phyloP scores from a whole-genome alignment of 2,888 invertebrate species.

The Balanococcus diminutus region DNA sequence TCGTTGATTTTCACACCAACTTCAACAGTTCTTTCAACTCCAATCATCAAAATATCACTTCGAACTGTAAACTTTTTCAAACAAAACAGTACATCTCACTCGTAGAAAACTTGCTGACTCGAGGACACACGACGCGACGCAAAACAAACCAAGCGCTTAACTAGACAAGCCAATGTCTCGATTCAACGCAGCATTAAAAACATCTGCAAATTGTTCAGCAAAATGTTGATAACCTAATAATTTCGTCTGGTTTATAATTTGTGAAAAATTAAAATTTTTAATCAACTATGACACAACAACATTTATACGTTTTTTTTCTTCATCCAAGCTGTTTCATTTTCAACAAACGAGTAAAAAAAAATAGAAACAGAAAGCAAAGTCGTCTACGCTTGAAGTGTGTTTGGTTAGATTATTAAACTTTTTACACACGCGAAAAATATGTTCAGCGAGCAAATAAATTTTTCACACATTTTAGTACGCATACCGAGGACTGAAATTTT shows the following conservation, averaged over 20 bases:
- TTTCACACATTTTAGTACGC: not conserved
- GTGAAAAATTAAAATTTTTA: slow-evolving; percentile 25
- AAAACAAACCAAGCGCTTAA: not conserved
- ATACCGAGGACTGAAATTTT: not conserved
- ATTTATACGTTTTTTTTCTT: not conserved
- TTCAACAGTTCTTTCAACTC: too few species aligned
- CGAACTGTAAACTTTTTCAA: too few species aligned
- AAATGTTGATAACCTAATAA: slow-evolving; percentile 18
- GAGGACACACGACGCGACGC: not conserved
- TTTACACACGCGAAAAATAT: not conserved
- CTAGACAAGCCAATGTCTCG: not conserved
- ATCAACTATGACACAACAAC: slow-evolving; percentile 13
- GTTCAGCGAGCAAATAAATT: not conserved
- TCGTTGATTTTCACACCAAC: too few species aligned
- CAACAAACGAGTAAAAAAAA: not conserved
- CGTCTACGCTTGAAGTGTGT: not conserved
- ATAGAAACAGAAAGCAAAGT: not conserved
- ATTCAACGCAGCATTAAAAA: slow-evolving; percentile 11
- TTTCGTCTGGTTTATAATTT: slow-evolving; percentile 19
- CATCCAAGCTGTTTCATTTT: not conserved
- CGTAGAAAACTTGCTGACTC: not conserved
- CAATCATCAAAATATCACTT: too few species aligned
- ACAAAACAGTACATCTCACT: too few species aligned
- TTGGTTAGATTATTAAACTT: not conserved
- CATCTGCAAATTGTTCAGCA: not conserved